Conservation (phyloP, 2,888 invertebrate species). For the Acleris emargana region DNA sequence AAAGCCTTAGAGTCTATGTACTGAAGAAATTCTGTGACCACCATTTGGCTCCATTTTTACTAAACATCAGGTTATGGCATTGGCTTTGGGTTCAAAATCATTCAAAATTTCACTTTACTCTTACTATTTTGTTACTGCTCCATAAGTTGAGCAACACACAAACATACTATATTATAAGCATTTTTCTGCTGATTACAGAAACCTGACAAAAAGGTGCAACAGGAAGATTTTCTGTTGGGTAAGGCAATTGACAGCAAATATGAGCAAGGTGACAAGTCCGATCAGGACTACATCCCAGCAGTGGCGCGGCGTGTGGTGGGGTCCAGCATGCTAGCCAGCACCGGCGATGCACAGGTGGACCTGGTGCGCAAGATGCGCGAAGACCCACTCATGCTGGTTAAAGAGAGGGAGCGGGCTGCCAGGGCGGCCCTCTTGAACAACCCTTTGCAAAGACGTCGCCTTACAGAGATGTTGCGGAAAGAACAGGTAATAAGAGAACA, state of each 20-base stretch:
- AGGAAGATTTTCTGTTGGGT: constrained; percentile 95
- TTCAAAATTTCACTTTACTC: no score
- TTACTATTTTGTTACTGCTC: no score
- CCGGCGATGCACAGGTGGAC: constrained; percentile 89
- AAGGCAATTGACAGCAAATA: constrained; percentile 91
- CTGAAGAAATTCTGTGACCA: no score
- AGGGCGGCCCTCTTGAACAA: constrained; percentile 93
- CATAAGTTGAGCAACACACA: no score
- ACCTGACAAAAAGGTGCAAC: constrained; percentile 86
- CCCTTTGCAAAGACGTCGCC: constrained; percentile 94
- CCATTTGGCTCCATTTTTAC: no score
- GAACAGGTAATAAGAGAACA: constrained; percentile 66
- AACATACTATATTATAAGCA: no score
- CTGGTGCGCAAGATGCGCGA: constrained; percentile 94
- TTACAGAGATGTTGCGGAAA: constrained; percentile 90
- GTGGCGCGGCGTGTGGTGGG: constrained; percentile 73
- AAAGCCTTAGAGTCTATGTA: no score
- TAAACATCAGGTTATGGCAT: no score
- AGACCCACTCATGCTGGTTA: constrained; percentile 95
- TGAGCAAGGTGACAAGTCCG: constrained; percentile 84
- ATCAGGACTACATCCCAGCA: constrained; percentile 90
- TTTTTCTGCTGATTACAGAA: constrained; percentile 63
- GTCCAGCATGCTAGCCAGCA: constrained; percentile 71
- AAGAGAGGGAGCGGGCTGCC: constrained; percentile 94
- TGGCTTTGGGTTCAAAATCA: no score